Conservation (phyloP, 2,888 invertebrate genomes). For the Bruchidius siliquastri region DNA sequence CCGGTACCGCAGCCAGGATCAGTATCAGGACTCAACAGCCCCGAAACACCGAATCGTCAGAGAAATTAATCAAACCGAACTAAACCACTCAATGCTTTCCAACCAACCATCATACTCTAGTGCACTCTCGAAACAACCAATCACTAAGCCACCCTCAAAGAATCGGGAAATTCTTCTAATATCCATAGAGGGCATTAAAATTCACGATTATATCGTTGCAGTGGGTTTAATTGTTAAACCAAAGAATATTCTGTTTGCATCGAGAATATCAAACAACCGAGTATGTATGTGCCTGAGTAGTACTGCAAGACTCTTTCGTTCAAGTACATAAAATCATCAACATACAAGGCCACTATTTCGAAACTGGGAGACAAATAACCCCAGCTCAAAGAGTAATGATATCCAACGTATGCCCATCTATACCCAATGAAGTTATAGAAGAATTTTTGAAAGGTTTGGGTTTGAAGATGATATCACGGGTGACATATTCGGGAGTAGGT, state of each 20-base stretch:
- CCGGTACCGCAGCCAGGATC: too few species aligned
- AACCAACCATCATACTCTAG: too few species aligned
- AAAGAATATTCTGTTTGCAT: conserved; percentile 8
- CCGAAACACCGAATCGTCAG: too few species aligned
- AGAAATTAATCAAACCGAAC: too few species aligned
- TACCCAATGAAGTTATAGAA: conserved; percentile 19
- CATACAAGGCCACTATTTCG: conserved; percentile 10
- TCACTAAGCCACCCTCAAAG: background rate
- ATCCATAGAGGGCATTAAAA: background rate
- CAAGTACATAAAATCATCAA: conserved; percentile 13
- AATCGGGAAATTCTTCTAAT: background rate
- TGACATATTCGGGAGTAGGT: conserved; percentile 22
- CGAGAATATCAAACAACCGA: conserved; percentile 9
- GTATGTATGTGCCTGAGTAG: conserved; percentile 4
- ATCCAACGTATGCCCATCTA: conserved; percentile 25
- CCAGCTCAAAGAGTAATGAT: conserved; percentile 22
- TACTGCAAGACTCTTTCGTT: conserved; percentile 16
- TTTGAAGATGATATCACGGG: conserved; percentile 9
- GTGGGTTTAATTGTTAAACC: conserved; percentile 5
- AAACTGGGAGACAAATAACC: conserved; percentile 20
- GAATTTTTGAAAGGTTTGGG: background rate
- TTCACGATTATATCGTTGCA: conserved; percentile 4
- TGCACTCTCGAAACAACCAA: too few species aligned
- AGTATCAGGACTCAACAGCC: too few species aligned
- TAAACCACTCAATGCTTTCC: too few species aligned